Evolutionary conservation across 2,888 invertebrate species (phyloP), one percentile per base, ranked within the genome.

Genomic region (Oligia strigilis): DNA sequence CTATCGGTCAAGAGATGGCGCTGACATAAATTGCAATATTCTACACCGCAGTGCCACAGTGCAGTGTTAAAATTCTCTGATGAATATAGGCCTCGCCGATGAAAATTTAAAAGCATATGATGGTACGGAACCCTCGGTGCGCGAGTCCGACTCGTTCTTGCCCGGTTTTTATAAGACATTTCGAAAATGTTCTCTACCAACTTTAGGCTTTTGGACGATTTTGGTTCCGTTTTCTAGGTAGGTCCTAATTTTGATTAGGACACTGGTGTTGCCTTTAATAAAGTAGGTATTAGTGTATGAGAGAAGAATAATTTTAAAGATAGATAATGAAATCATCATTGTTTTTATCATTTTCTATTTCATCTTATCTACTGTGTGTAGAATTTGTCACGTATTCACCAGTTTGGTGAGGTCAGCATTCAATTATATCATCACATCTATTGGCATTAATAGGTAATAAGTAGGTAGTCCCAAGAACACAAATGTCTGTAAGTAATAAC

Each of bases 361-460:
- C 3, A n/a, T 46, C 17, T 78, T 19, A 40, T 5, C 40, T 40
- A 43, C 43, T 36, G 3, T 75, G 67, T 58, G 29, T 67, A 23
- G 14, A 60, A 62, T 46, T 62, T 29, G 6, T 60, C 9, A 55
- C 23, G 46, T 17, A 71, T 40, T 58, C 58, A 64, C 62, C 55
- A 49, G 40, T 52, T 70, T 49, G 23, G 29, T 29, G 52, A 77
- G 73, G 85, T 78, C 74, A 72, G 62, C 60, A 69, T 77, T 72
- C 19, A 69, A 76, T 86, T 70, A 65, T 67, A 70, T 77, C 75
- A 82, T 66, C n/a, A 71, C 43, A 60, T 17, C 9, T 66, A 36
- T 14, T 71, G 40, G n/a, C 49, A 62, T 64, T 36, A 8, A 36
- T 36, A 36, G 2, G 36, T 58, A 43, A n/a, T 40, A 65, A 17